Conservation (phyloP, 2,888 invertebrate genomes). For the Cosmorhoe ocellata region DNA sequence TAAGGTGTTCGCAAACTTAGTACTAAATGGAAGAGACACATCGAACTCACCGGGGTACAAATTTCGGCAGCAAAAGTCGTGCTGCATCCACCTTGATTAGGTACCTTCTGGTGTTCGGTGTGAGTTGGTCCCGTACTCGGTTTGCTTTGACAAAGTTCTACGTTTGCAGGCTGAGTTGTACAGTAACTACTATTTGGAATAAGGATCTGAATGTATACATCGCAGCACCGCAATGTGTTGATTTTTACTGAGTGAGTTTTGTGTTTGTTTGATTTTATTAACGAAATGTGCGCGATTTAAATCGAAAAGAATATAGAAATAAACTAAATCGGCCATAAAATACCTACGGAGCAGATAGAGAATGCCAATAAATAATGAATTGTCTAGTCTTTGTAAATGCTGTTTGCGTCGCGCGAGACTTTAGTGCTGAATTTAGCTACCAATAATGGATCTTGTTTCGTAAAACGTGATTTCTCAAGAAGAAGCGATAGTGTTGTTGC, state of each 20-base stretch:
- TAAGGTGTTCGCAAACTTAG: too few species aligned
- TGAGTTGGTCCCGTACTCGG: not conserved
- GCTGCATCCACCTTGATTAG: too few species aligned
- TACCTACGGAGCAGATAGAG: constrained; percentile 23
- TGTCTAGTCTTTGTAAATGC: constrained; percentile 27
- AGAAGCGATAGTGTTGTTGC: not conserved
- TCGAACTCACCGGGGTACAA: too few species aligned
- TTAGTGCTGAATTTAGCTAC: constrained; percentile 1
- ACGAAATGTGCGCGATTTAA: too few species aligned
- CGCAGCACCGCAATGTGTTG: too few species aligned
- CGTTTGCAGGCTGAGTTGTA: not conserved
- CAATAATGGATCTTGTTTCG: constrained; percentile 6
- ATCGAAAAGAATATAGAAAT: too few species aligned
- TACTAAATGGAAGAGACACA: too few species aligned
- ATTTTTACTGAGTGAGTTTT: too few species aligned
- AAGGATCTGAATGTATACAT: not conserved
- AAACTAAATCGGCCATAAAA: not conserved
- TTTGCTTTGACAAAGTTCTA: constrained; percentile 24
- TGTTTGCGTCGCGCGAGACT: not conserved
- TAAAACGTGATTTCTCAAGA: not conserved
- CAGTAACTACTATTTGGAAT: not conserved
- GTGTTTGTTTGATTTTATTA: too few species aligned
- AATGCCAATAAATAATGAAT: constrained; percentile 29
- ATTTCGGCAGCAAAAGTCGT: too few species aligned
- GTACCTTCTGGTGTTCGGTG: not conserved